These are phyloP conservation scores for Sapajus apella DNA, from an alignment of 2,113 vertebrate genomes.

Conservation along the genomic window DNA sequence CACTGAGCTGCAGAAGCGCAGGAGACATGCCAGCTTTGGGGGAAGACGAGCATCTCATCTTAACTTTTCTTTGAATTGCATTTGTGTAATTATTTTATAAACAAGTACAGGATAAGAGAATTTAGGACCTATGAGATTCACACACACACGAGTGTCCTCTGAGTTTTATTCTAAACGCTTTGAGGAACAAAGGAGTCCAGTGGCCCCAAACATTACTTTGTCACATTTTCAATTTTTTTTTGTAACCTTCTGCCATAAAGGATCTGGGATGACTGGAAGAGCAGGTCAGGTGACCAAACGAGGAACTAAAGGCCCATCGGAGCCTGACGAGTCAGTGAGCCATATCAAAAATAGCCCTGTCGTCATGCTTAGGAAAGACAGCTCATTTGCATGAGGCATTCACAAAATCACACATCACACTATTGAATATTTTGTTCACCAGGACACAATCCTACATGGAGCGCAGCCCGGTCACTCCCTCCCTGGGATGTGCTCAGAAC, in stretches of 20 bases:
- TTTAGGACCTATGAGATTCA: neutral
- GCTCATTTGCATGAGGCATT: neutral
- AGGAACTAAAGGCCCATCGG: rapidly evolving
- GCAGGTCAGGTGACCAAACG: neutral
- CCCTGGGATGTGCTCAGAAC: neutral
- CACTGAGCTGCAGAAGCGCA: rapidly evolving
- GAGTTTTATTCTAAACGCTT: neutral
- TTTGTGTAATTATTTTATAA: neutral
- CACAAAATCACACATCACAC: rapidly evolving
- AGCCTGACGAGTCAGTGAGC: neutral
- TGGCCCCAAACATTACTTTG: neutral
- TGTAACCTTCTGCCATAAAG: neutral
- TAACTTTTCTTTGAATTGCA: neutral
- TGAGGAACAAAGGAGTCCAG: neutral
- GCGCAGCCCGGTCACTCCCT: rapidly evolving
- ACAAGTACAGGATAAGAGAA: neutral
- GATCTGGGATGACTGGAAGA: neutral
- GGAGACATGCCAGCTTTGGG: rapidly evolving
- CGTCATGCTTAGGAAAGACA: neutral
- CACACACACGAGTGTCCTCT: neutral
- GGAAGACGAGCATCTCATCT: rapidly evolving
- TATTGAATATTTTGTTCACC: neutral
- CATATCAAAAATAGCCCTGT: rapidly evolving
- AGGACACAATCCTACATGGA: neutral
- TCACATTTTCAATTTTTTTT: neutral